These are phyloP conservation scores for Microcebus ravelobensis DNA, from an alignment of 2,113 vertebrate genomes.

Conservation along the genomic window DNA sequence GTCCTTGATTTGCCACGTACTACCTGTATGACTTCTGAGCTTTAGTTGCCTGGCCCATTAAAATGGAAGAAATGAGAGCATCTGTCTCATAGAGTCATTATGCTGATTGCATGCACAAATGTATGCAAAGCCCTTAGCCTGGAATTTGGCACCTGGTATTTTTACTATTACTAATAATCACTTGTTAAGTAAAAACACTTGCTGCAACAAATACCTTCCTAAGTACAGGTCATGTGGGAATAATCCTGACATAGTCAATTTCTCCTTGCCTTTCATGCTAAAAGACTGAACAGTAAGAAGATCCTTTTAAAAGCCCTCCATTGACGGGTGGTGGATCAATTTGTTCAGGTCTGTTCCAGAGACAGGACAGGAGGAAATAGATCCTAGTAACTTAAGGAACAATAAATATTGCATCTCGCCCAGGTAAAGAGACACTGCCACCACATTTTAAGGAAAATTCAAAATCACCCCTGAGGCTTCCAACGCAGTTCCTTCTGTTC, in stretches of 20 bases:
- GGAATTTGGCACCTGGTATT: background rate
- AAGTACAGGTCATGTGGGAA: background rate
- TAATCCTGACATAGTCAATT: background rate
- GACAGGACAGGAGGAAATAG: background rate
- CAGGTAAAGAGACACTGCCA: background rate
- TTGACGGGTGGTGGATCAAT: background rate
- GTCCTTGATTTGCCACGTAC: background rate
- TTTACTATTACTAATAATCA: background rate
- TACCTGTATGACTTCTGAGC: background rate
- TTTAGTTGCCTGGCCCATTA: background rate
- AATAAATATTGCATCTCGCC: background rate
- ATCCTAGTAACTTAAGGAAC: slow-evolving; percentile 13
- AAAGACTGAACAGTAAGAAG: background rate
- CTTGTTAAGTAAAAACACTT: background rate
- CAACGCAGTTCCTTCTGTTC: background rate
- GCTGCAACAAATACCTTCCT: background rate
- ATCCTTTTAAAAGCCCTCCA: slow-evolving; percentile 38
- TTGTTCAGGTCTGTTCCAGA: background rate
- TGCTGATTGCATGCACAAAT: background rate
- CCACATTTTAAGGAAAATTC: background rate
- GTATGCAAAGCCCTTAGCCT: background rate
- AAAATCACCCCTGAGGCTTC: background rate
- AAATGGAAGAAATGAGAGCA: background rate
- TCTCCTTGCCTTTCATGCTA: background rate
- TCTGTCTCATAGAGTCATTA: background rate